A percentile compares a stretch with the other conserved stretches of the same genome.
Conservation (phyloP, 2,888 invertebrate genomes). For the Cerastoderma edule region DNA sequence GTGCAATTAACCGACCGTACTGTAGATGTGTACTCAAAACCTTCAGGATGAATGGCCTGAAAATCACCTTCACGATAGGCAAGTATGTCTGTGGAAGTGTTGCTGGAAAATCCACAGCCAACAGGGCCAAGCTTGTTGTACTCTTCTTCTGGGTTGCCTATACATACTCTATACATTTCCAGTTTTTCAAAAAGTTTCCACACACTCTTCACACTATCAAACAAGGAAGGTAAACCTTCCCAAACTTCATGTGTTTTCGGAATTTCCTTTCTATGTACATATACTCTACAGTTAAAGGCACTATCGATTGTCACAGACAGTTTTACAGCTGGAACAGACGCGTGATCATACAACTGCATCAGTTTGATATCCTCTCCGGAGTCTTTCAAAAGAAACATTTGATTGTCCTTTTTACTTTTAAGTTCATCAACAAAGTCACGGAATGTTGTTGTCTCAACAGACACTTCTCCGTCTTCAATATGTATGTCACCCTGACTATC, state of each 20-base stretch:
- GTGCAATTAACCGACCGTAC: constrained; percentile 20
- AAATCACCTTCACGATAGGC: constrained; percentile 38
- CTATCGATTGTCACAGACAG: constrained; percentile 1
- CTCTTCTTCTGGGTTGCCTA: constrained; percentile 32
- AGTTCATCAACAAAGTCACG: too few species aligned
- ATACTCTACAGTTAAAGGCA: constrained; percentile 4
- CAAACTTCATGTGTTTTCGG: constrained; percentile 24
- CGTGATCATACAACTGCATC: too few species aligned
- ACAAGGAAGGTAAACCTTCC: constrained; percentile 9
- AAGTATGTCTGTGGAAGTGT: neutral
- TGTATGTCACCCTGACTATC: too few species aligned
- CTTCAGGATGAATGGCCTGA: neutral
- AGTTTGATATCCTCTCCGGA: too few species aligned
- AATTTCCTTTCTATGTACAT: constrained; percentile 25
- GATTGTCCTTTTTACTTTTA: too few species aligned
- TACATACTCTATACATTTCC: constrained; percentile 20
- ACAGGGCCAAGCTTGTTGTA: constrained; percentile 8
- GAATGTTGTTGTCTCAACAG: too few species aligned
- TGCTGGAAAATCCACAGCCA: neutral
- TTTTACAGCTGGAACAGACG: constrained; percentile 20
- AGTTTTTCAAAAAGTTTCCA: constrained; percentile 13
- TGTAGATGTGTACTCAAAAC: constrained; percentile 23
- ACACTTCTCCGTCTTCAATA: too few species aligned
- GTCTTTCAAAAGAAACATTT: too few species aligned
- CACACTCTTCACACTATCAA: neutral